Base-by-base conservation (phyloP, 1,140 invertebrate species). In the Caerostris darwini region DNA sequence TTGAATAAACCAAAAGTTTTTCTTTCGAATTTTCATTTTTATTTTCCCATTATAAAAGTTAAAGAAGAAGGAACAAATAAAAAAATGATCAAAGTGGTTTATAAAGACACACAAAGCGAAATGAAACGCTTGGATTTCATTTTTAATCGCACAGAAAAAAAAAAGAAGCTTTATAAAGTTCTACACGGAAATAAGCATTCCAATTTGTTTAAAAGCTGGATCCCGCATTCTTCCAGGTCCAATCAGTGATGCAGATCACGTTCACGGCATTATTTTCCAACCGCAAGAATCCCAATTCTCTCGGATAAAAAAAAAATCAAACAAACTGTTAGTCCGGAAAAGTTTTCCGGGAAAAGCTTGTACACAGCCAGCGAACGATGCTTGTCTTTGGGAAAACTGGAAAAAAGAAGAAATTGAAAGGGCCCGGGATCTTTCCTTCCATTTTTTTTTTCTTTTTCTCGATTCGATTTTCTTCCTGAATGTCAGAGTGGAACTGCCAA, bases 201-300 rank as follows among this genome's bases (percentile, higher is more conserved):
- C 86, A 88, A 88, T 88, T 88, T 88, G 86, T 88, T 88, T 57
- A 88, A 88, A 88, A 88, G 86, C 86, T 12, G 6, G 86, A 53
- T 57, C 6, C 86, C 14, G 50, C 53, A 57, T 64, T 61, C 17
- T 64, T 64, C 61, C 53, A 3, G 61, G 17, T 3, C 58, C 59
- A 88, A 88, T 88, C 86, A 88, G 19, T 10, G 19, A 88, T 88
- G 86, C 86, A 64, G 14, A 57, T 67, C 86, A 53, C 86, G 86
- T 88, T 34, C 56, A 7, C 3, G 14, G 86, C 56, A 88, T 88
- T 88, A 88, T 88, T 88, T 83, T 64, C 59, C 59, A 64, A 50
- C 86, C 61, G 56, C 54, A 58, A 57, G 82, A 83, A 77, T 5
- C 5, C 61, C 61, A 3, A 0, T 3, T 19, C 54, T 34, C 54